Evolutionary conservation across 2,797 vertebrate genomes (phyloP).

Genomic region (Danio aesculapii): DNA sequence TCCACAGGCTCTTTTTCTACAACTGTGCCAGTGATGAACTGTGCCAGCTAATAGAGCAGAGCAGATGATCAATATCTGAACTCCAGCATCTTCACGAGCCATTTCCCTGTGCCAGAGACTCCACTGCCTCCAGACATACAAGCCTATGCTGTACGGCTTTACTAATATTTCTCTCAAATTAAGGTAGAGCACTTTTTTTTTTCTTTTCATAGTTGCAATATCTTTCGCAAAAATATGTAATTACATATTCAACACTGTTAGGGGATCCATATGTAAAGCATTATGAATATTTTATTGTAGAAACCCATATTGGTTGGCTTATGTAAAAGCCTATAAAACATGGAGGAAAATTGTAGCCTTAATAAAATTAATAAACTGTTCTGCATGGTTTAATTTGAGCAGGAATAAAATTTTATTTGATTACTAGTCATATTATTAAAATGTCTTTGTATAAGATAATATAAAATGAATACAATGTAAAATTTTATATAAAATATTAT

Average conservation of each 20-base stretch:
- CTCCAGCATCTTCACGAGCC: conserved; percentile 31
- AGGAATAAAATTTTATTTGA: no score
- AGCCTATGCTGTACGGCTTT: background rate
- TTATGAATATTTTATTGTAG: background rate
- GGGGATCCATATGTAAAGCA: background rate
- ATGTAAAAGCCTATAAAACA: background rate
- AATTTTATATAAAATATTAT: no score
- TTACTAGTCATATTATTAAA: no score
- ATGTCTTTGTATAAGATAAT: no score
- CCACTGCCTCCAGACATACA: background rate
- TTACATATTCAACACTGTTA: background rate
- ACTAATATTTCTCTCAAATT: background rate
- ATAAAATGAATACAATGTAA: no score
- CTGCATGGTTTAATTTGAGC: no score
- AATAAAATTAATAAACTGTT: no score
- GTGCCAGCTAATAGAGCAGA: conserved; percentile 32
- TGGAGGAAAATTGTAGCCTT: no score
- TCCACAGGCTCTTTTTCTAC: conserved; percentile 5
- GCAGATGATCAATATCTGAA: conserved; percentile 53
- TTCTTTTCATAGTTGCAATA: background rate
- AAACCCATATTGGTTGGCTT: background rate
- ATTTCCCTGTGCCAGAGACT: conserved; percentile 25
- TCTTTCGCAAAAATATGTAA: background rate
- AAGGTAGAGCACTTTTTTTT: background rate
- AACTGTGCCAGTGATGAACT: conserved; percentile 42